Evolutionary conservation across 1,140 invertebrate species (phyloP), one percentile per base, ranked within the genome.

Genomic region (Dinoponera quadriceps): DNA sequence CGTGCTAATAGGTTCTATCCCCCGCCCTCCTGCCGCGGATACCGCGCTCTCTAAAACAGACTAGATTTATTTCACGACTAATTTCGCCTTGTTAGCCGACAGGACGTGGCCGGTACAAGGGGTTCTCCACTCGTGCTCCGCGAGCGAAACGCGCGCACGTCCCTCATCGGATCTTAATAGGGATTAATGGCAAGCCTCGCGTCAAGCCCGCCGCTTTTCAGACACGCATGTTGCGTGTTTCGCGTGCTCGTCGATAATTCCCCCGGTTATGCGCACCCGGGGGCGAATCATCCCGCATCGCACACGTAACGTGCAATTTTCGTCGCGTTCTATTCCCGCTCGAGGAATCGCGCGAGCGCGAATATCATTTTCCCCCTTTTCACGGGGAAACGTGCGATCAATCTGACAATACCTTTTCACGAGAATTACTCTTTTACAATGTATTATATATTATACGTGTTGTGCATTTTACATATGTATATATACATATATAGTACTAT

Each of bases 51-150:
- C 55, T 55, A 85, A 82, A 85, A 82, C 51, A 73, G 55, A 65
- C 65, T 82, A 80, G 83, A 90, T 85, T 84, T 88, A 89, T 88
- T 87, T 90, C 85, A 85, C 86, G 55, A 86, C 85, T 89, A 89
- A 90, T 89, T 89, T 86, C 60, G 68, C 55, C 85, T 85, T 84
- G 82, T 89, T 89, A 90, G 71, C 57, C 75, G 57, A 82, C 69
- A 60, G 63, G 69, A 77, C 80, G 38, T 49, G 63, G n/a, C 44
- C 44, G 33, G 44, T 60, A 49, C 51, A 66, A 83, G 68, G 25
- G 49, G 63, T 82, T 74, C 69, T 83, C 74, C 83, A 78, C 87
- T 62, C 57, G 22, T 54, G 29, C 38, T 49, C 55, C 16, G 51
- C 25, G n/a, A 69, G 22, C 48, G 14, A 68, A 72, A 84, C 25